Evolutionary conservation across 2,113 vertebrate genomes (phyloP).

Genomic region (Paramisgurnus dabryanus): DNA sequence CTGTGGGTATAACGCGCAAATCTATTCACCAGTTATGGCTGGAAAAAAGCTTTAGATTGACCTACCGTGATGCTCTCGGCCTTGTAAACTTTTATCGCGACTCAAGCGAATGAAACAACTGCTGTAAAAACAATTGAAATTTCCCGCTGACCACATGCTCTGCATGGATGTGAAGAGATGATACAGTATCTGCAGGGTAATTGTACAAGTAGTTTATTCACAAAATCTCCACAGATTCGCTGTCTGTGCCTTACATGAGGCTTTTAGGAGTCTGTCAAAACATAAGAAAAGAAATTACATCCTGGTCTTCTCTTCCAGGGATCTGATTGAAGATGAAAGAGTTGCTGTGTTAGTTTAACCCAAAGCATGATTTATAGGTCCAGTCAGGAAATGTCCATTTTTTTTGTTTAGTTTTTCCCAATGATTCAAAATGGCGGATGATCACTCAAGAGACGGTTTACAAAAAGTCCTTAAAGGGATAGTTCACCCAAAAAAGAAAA

Average conservation of each 20-base stretch:
- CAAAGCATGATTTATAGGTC: background rate
- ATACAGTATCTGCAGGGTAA: background rate
- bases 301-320: background rate
- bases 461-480: background rate
- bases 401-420: background rate
- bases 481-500: too few relatives aligned
- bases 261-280: constrained; percentile 22
- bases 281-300: background rate
- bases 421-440: background rate
- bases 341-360: background rate
- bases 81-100: constrained; percentile 23
- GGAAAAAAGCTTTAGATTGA: constrained; percentile 28
- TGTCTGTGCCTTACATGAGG: background rate
- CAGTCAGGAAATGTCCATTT: background rate
- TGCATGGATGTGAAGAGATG: background rate
- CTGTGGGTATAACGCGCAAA: background rate
- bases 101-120: background rate
- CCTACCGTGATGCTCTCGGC: background rate
- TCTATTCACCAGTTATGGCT: constrained; percentile 24
- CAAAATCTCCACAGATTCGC: background rate
- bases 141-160: constrained; percentile 15
- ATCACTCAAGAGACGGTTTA: background rate
- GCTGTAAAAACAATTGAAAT: background rate
- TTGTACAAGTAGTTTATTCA: background rate
- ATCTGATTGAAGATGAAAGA: background rate